Percentiles rank a stretch among this genome's conserved stretches.
Conservation (phyloP, 2,888 invertebrate species). For the Stenichneumon culpator region DNA sequence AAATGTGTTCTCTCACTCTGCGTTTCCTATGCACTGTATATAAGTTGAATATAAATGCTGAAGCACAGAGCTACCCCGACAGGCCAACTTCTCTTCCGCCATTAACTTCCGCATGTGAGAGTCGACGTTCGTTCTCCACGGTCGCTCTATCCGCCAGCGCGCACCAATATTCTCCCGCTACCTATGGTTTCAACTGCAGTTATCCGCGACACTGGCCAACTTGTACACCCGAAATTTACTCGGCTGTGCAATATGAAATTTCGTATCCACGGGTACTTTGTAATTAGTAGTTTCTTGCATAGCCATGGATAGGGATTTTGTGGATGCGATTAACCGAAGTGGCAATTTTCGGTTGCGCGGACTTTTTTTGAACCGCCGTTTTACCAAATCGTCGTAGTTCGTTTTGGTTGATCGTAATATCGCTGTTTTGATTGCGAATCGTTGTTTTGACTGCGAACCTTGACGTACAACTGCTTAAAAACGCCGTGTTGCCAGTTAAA, state of each 20-base stretch:
- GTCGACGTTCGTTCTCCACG: conserved; percentile 29
- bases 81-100: conserved; percentile 64
- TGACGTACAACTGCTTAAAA: not conserved
- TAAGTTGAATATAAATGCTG: conserved; percentile 57
- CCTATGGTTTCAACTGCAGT: conserved; percentile 2
- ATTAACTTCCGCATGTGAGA: conserved; percentile 42
- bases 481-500: not conserved
- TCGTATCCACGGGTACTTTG: conserved; percentile 14
- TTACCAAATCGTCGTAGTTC: not conserved
- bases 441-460: too few relatives aligned
- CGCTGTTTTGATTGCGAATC: not conserved
- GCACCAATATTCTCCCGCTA: conserved; percentile 9
- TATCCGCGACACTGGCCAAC: conserved; percentile 1
- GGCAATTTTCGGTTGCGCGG: not conserved
- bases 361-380: not conserved
- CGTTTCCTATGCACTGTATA: conserved; percentile 18
- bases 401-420: not conserved
- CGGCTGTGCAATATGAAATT: conserved; percentile 45
- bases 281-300: conserved; percentile 21
- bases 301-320: not conserved
- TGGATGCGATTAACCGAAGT: too few relatives aligned
- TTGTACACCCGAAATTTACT: conserved; percentile 51
- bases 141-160: not conserved
- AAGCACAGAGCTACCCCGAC: conserved; percentile 32
- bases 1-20: conserved; percentile 38